Base-by-base conservation (phyloP, 2,113 vertebrate genomes). In the Potamarius usumacintae region DNA sequence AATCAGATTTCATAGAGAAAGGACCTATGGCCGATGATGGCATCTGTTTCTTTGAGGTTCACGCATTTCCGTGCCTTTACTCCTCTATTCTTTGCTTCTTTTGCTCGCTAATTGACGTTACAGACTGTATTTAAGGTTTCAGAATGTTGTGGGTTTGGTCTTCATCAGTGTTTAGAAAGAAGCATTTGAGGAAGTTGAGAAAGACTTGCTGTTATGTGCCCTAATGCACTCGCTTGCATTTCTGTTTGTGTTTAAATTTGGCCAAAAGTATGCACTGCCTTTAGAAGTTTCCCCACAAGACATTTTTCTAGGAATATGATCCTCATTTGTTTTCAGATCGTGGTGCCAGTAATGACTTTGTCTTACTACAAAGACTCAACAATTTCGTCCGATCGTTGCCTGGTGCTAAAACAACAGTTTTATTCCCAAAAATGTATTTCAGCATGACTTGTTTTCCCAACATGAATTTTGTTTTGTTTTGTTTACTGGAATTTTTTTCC, bases 301-400 rank as follows among this genome's bases (percentile, higher is more conserved):
- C n/a, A 57, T 78, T 71, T 83, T 30, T 76, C 58, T 34, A 60
- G 27, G 10, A 78, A n/a, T 82, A 22, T 69, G 72, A 78, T 82
- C 57, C 34, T 65, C 53, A 30, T 76, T 50, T 84, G 53, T 62
- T 86, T 55, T 55, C 58, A 53, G 17, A 55, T 8, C 2, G n/a
- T 67, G 48, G 62, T 88, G 83, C 85, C 82, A 82, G 87, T 50
- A 15, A 52, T 83, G 48, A 48, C 60, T 69, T 85, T 30, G 12
- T 63, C n/a, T 30, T 82, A 52, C 65, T 30, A 20, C 6, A 79
- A 60, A 30, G 30, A 34, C 67, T 60, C 63, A 12, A 15, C 69
- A 58, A 14, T 12, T 62, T 42, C 30, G 63, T 85, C 65, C 65
- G 48, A 52, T 83, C 18, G 5, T 82, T 81, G 27, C 52, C 48